phyloP scores from a whole-genome alignment of 2,113 vertebrate species.

The Galbula dea region DNA sequence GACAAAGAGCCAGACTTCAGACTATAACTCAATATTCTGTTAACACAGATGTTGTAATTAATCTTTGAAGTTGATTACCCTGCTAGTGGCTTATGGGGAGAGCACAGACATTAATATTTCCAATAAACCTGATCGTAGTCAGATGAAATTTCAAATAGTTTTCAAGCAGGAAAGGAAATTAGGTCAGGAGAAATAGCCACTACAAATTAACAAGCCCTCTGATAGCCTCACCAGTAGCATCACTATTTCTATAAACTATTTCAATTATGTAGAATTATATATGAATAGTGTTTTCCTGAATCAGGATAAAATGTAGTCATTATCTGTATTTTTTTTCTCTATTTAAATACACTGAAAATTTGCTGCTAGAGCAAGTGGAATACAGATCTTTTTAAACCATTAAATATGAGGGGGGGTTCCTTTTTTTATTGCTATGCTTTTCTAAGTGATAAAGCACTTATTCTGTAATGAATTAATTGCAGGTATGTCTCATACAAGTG shows the following conservation, averaged over 20 bases:
- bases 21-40: constrained; percentile 21
- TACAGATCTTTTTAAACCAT: background rate
- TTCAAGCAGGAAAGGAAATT: constrained; percentile 37
- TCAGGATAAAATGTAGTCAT: background rate
- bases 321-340: background rate
- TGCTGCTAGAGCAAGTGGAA: background rate
- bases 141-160: constrained; percentile 40
- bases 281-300: background rate
- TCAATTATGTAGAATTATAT: background rate
- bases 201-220: constrained; percentile 17
- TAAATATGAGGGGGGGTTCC: background rate
- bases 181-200: constrained; percentile 18
- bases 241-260: constrained; percentile 23
- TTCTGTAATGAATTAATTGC: background rate
- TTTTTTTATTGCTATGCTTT: background rate
- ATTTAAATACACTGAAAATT: background rate
- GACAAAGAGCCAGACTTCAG: constrained; percentile 8
- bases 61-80: constrained; percentile 48
- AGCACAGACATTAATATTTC: constrained; percentile 49
- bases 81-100: constrained; percentile 31
- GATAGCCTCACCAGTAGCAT: constrained; percentile 18
- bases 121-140: constrained; percentile 41
- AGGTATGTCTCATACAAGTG: background rate
- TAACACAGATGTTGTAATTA: constrained; percentile 36
- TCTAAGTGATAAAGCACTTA: background rate